phyloP scores from a whole-genome alignment of 1,140 invertebrate genomes.

The Pseudomyrmex cubaensis region DNA sequence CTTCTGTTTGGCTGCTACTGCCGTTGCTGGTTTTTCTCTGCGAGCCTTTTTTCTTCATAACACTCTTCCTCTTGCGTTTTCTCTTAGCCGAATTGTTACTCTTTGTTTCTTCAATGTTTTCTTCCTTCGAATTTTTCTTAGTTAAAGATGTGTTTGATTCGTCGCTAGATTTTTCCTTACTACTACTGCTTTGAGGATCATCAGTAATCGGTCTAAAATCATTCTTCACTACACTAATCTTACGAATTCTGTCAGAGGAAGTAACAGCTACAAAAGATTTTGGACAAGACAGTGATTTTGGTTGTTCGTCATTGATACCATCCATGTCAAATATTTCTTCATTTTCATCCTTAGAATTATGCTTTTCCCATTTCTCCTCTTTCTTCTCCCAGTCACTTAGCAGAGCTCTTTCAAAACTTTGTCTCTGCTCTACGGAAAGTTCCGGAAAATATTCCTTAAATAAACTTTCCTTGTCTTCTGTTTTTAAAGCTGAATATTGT shows the following conservation, averaged over 20 bases:
- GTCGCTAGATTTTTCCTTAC: slow-evolving; percentile 79
- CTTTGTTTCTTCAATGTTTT: slow-evolving; percentile 76
- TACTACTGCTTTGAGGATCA: slow-evolving; percentile 68
- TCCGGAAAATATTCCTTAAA: slow-evolving; percentile 85
- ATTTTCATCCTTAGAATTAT: slow-evolving; percentile 78
- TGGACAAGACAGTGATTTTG: slow-evolving; percentile 69
- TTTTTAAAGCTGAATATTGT: slow-evolving; percentile 82
- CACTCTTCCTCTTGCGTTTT: slow-evolving; percentile 91
- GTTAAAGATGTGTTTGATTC: slow-evolving; percentile 70
- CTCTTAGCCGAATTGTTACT: slow-evolving; percentile 86
- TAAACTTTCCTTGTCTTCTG: slow-evolving; percentile 82
- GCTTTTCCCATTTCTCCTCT: slow-evolving; percentile 71
- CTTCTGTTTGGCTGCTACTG: slow-evolving; percentile 81
- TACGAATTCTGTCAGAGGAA: slow-evolving; percentile 80
- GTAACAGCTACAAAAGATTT: slow-evolving; percentile 83
- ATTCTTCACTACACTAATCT: slow-evolving; percentile 86
- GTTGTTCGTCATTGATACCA: slow-evolving; percentile 85
- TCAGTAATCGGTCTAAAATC: slow-evolving; percentile 87
- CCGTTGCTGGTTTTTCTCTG: slow-evolving; percentile 88
- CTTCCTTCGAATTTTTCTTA: slow-evolving; percentile 81
- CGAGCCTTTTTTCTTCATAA: slow-evolving; percentile 91
- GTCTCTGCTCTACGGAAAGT: slow-evolving; percentile 80
- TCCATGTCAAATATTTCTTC: slow-evolving; percentile 90
- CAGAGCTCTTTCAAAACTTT: slow-evolving; percentile 82
- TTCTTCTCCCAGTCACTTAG: slow-evolving; percentile 80